Base-by-base conservation (phyloP, 1,140 invertebrate species). In the Drosophila subobscura region DNA sequence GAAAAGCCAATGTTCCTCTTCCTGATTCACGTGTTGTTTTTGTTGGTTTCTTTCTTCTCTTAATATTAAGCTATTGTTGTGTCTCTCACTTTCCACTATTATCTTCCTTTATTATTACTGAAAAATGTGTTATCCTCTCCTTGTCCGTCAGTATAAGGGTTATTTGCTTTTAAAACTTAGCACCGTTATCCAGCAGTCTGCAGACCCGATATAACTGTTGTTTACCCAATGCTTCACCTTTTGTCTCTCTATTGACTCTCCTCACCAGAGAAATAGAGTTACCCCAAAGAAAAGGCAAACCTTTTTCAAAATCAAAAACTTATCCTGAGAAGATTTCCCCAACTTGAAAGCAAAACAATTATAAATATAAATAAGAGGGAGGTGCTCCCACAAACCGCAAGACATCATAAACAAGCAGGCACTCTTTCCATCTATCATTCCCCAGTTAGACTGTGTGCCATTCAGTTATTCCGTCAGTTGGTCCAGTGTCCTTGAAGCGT, bases 401-500 rank as follows among this genome's bases (percentile, higher is more conserved):
- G 65, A 45, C 44, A 51, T 22, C 22, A 44, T 7, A 37, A 27
- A 29, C 4, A 25, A 57, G 67, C 66, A 68, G 64, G 41, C 66
- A 44, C 12, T 55, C 29, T 33, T 3, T 3, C 29, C 8, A 37
- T 76, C 55, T 5, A 47, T 44, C 52, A 41, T 46, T 61, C 42
- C 12, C 40, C 46, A 27, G 40, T 61, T 37, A 27, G 64, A 37
- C 46, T 44, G 52, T 63, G 16, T 59, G 59, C 60, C 60, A 14
- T 23, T 55, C 49, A 47, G 50, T 74, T 49, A 61, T 65, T 71
- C 57, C 33, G 57, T 72, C 57, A 44, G 53, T 66, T 65, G 53
- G 70, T 57, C 59, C 49, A 57, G 46, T 71, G 80, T 84, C 80
- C 80, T 79, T 85, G 72, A 72, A 76, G 63, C 61, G 54, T 46